phyloP scores from a whole-genome alignment of 2,888 invertebrate genomes.

The Hirtodrosophila duncani region DNA sequence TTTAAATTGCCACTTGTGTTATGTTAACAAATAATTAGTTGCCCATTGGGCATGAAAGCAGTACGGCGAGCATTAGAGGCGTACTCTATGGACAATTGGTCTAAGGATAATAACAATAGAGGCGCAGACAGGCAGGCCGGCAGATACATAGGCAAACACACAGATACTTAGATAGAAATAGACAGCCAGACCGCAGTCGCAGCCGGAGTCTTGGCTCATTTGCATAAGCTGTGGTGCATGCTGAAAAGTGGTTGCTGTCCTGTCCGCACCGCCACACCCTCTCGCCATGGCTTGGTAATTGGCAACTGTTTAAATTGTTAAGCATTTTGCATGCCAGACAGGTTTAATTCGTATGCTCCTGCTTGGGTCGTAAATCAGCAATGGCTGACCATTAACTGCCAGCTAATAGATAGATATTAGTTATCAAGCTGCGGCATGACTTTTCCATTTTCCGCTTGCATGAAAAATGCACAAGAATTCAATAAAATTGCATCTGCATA shows the following conservation, averaged over 20 bases:
- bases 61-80: conserved; percentile 15
- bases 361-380: no score
- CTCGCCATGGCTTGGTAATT: no score
- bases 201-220: conserved; percentile 39
- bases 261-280: no score
- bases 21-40: conserved; percentile 74
- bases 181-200: conserved; percentile 28
- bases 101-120: conserved; percentile 48
- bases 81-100: conserved; percentile 35
- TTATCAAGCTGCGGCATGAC: no score
- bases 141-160: background rate
- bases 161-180: conserved; percentile 7
- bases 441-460: no score
- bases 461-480: conserved; percentile 50
- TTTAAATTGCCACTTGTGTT: conserved; percentile 74
- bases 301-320: conserved; percentile 4
- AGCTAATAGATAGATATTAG: no score
- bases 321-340: conserved; percentile 14
- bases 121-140: conserved; percentile 21
- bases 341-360: no score
- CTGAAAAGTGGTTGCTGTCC: no score
- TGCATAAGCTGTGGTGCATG: conserved; percentile 49
- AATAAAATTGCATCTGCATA: conserved; percentile 35
- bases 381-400: background rate
- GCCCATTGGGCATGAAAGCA: conserved; percentile 60